Conservation (phyloP, 2,888 invertebrate genomes). For the Sympetrum striolatum region DNA sequence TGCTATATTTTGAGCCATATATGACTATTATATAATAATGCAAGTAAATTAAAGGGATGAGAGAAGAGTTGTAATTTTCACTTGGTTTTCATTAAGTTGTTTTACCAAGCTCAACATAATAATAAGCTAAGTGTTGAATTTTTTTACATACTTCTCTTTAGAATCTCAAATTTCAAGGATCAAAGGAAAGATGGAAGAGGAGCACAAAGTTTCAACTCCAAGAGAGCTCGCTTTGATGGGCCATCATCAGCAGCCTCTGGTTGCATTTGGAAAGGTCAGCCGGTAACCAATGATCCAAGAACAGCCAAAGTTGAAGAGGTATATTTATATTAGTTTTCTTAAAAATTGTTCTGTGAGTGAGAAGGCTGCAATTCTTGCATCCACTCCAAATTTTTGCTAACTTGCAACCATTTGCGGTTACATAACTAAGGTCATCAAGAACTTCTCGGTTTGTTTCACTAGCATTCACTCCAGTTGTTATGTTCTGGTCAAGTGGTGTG, state of each 20-base stretch:
- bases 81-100: background rate
- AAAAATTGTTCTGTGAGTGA: background rate
- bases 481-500: no score
- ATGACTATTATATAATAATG: no score
- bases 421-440: no score
- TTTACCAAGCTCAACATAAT: background rate
- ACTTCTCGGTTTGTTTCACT: no score
- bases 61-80: background rate
- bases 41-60: no score
- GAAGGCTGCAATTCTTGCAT: no score
- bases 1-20: no score
- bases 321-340: background rate
- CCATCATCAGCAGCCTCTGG: background rate
- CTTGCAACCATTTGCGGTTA: no score
- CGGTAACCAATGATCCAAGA: background rate
- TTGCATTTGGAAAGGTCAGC: constrained; percentile 24
- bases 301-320: background rate
- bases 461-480: no score
- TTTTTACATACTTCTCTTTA: background rate
- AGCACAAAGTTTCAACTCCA: background rate
- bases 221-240: background rate
- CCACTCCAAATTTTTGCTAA: no score
- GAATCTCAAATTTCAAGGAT: background rate
- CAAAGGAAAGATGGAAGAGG: background rate
- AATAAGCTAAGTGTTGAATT: background rate